Base-by-base conservation (phyloP, 1,140 invertebrate species). In the Belonocnema kinseyi region DNA sequence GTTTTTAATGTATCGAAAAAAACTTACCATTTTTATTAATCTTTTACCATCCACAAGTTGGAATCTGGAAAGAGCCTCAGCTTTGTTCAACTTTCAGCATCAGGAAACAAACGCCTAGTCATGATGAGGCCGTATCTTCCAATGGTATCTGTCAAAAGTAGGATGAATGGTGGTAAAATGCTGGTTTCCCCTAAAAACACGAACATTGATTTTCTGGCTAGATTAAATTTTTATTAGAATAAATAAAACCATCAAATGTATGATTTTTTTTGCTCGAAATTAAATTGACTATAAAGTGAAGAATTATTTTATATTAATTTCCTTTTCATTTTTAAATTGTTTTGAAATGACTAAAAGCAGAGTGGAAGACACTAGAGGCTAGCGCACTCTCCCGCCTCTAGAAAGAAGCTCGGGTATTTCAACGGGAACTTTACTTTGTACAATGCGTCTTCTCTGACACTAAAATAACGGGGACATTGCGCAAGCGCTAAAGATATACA, bases 11-110 rank as follows among this genome's bases (percentile, higher is more conserved):
- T 6, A 77, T 51, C 40, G 8, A n/a, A 72, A 74, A 52, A 16
- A 17, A 83, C 81, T 75, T 83, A 89, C 89, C 89, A 90, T 89
- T 85, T 89, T 90, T 11, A 90, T 88, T 19, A 88, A 77, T 70
- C 88, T 83, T 75, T 89, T 90, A 50, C 87, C 85, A 76, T 90
- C 85, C 89, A 90, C 66, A 40, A 40, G 13, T 73, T 75, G 66
- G 74, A 66, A 46, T 19, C 26, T 8, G 50, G 8, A 53, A 17
- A 61, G 66, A 76, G 75, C 77, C 50, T 84, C 74, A 84, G 50
- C 73, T 81, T 72, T 75, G 77, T 50, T 85, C 75, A 84, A 52
- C 74, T 81, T 72, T 77, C 77, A 53, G 72, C 72, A 56, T 56
- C 50, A 53, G 61, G 77, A 74, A 71, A 33, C 70, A 51, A 53